These are phyloP conservation scores for Opisthocomus hoazin DNA, from an alignment of 2,113 vertebrate species.

Conservation along the genomic window DNA sequence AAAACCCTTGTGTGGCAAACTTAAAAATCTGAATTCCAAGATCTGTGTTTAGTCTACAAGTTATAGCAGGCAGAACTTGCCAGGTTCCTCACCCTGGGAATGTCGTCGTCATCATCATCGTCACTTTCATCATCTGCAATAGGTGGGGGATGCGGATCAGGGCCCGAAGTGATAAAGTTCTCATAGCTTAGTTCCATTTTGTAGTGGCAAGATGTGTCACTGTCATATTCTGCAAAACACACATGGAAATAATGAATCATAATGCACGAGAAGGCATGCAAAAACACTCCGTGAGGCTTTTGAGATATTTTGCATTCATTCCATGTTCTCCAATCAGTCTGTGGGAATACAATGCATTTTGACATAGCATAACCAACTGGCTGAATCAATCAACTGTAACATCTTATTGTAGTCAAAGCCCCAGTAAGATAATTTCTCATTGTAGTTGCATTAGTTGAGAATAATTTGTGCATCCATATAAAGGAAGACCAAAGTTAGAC, in stretches of 20 bases:
- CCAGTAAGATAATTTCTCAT: neutral
- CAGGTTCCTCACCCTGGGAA: constrained; percentile 80
- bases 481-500: neutral
- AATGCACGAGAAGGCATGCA: neutral
- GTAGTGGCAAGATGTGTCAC: constrained; percentile 90
- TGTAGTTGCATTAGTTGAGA: neutral
- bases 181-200: constrained; percentile 96
- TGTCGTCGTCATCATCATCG: constrained; percentile 92
- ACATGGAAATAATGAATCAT: neutral
- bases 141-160: constrained; percentile 87
- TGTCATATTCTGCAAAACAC: constrained; percentile 87
- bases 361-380: neutral
- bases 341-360: neutral
- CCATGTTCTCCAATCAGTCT: neutral
- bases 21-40: neutral
- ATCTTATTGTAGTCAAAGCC: neutral
- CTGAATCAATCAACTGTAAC: neutral
- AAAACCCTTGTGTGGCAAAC: neutral
- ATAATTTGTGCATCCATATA: neutral
- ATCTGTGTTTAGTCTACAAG: neutral
- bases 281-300: neutral
- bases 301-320: neutral
- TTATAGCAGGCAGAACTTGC: neutral
- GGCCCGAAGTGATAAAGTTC: constrained; percentile 93
- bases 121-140: constrained; percentile 96